Evolutionary conservation across 1,140 invertebrate genomes (phyloP).

Genomic region (Meloidogyne floridensis): DNA sequence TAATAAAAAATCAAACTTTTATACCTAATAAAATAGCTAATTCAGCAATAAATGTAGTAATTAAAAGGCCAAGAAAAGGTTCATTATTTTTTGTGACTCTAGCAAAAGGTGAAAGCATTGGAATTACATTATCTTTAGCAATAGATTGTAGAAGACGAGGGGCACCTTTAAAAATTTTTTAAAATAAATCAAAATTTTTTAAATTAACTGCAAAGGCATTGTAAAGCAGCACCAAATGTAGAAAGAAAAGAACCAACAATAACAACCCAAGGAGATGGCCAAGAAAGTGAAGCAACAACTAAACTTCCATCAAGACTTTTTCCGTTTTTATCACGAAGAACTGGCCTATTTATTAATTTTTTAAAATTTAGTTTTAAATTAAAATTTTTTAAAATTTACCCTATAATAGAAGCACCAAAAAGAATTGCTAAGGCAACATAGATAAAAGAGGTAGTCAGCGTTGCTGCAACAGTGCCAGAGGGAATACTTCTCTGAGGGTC

Average conservation of each 20-base stretch:
- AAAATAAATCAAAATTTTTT: constrained; percentile 34
- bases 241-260: constrained; percentile 94
- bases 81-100: constrained; percentile 90
- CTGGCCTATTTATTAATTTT: constrained; percentile 16
- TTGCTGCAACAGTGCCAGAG: constrained; percentile 91
- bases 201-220: constrained; percentile 84
- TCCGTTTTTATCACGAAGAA: constrained; percentile 56
- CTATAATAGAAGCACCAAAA: constrained; percentile 91
- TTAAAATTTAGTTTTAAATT: too few relatives aligned
- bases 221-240: constrained; percentile 92
- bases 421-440: constrained; percentile 85
- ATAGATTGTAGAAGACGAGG: constrained; percentile 82
- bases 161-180: constrained; percentile 68
- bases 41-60: constrained; percentile 89
- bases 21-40: constrained; percentile 82
- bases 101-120: constrained; percentile 87
- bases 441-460: constrained; percentile 90
- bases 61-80: constrained; percentile 84
- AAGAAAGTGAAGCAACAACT: constrained; percentile 93
- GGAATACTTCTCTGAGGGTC: constrained; percentile 90
- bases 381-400: constrained; percentile 66
- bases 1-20: constrained; percentile 75
- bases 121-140: constrained; percentile 93
- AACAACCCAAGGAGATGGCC: constrained; percentile 98
- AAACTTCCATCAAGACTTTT: constrained; percentile 74